Evolutionary conservation across 2,888 invertebrate species (phyloP).

Genomic region (Pseudococcus longispinus): DNA sequence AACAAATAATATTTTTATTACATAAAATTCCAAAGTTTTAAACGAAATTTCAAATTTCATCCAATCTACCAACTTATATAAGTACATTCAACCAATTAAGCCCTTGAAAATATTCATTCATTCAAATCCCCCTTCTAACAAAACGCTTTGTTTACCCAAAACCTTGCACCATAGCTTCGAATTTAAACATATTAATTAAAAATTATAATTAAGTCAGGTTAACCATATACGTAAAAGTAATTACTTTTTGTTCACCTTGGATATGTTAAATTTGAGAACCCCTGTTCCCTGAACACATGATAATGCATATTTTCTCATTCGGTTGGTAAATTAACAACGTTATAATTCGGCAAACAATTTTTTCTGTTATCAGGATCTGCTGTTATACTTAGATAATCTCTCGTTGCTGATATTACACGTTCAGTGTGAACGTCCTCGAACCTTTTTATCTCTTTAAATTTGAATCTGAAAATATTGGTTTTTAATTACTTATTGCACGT

Average conservation of each 20-base stretch:
- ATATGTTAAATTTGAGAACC: background rate
- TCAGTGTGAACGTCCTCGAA: conserved; percentile 15
- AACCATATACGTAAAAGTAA: background rate
- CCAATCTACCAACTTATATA: background rate
- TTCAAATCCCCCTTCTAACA: background rate
- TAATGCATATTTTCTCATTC: background rate
- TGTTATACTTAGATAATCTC: background rate
- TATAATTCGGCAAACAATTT: background rate
- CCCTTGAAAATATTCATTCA: background rate
- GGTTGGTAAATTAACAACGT: background rate
- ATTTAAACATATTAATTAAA: background rate
- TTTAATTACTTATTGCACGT: background rate
- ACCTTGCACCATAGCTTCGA: background rate
- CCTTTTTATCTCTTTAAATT: background rate
- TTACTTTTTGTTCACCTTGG: background rate
- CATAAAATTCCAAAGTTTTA: no score
- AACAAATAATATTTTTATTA: no score
- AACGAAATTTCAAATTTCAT: no score
- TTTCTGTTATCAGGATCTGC: background rate
- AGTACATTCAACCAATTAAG: background rate
- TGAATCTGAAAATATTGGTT: background rate
- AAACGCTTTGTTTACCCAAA: background rate
- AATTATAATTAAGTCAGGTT: background rate
- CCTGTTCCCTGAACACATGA: background rate
- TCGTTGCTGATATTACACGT: background rate